Conservation (phyloP, 2,113 vertebrate genomes). For the Megaleporinus macrocephalus region DNA sequence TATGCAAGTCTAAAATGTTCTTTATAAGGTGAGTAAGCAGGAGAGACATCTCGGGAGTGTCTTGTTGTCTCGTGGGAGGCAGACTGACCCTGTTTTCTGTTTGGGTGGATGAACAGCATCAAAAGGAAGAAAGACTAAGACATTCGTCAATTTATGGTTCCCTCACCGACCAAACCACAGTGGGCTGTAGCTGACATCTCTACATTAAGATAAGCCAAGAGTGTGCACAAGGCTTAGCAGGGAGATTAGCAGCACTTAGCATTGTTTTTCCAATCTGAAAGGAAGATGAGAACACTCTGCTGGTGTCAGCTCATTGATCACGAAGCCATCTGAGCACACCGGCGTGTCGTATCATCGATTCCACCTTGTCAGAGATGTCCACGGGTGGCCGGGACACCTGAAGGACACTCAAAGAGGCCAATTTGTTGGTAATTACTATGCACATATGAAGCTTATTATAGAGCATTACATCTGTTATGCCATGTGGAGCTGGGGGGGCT, state of each 20-base stretch:
- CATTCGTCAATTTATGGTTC: neutral
- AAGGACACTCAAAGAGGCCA: slow-evolving; percentile 37
- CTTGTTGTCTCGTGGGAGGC: neutral
- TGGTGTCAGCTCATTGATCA: slow-evolving; percentile 33
- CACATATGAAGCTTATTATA: slow-evolving; percentile 30
- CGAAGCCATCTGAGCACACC: neutral
- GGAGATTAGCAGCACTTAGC: slow-evolving; percentile 12
- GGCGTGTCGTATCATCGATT: slow-evolving; percentile 35
- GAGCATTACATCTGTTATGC: slow-evolving; percentile 8
- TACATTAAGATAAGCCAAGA: neutral
- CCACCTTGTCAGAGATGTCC: slow-evolving; percentile 16
- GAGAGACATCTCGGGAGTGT: neutral
- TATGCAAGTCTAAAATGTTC: no score
- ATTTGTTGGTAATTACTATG: slow-evolving; percentile 35
- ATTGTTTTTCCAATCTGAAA: neutral
- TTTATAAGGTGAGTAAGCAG: neutral
- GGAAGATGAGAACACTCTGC: neutral
- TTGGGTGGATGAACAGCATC: neutral
- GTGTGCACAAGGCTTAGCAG: neutral
- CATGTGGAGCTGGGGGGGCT: neutral
- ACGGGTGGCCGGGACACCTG: slow-evolving; percentile 24
- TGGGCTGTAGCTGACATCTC: neutral
- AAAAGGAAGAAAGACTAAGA: neutral
- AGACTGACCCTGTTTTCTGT: neutral
- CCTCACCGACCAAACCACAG: neutral